Conservation (phyloP, 2,888 invertebrate genomes). For the Nemoura dubitans region DNA sequence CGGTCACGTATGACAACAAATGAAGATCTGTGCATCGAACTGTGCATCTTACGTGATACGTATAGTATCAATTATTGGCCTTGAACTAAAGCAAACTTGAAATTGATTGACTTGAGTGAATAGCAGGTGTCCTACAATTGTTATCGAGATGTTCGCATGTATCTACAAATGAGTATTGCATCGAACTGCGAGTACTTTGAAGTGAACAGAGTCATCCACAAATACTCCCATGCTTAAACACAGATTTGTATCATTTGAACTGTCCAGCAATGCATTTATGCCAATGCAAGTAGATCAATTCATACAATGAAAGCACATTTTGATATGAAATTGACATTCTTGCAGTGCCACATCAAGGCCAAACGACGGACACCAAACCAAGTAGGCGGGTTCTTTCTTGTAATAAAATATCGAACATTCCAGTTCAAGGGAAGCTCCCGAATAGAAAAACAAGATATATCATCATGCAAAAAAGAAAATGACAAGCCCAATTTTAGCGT, state of each 20-base stretch:
- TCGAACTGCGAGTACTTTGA: not conserved
- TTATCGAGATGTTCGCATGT: too few species aligned
- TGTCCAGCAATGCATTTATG: not conserved
- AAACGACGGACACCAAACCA: not conserved
- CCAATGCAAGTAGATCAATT: not conserved
- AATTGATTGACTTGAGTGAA: not conserved
- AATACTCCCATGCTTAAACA: not conserved
- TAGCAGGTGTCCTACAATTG: too few species aligned
- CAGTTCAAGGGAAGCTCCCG: not conserved
- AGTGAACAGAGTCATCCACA: not conserved
- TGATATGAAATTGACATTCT: not conserved
- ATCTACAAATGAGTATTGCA: too few species aligned
- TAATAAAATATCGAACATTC: not conserved
- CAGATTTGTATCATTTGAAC: not conserved
- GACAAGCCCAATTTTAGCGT: not conserved
- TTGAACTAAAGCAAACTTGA: not conserved
- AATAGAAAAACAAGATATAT: not conserved
- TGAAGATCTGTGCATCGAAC: slow-evolving; percentile 15
- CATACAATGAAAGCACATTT: not conserved
- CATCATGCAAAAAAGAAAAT: not conserved
- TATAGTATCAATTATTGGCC: too few species aligned
- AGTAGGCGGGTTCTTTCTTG: not conserved
- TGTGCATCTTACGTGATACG: too few species aligned
- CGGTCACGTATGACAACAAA: slow-evolving; percentile 43
- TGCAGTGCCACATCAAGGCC: not conserved